Conservation (phyloP, 2,797 vertebrate genomes). For the Phaenicophaeus curvirostris region DNA sequence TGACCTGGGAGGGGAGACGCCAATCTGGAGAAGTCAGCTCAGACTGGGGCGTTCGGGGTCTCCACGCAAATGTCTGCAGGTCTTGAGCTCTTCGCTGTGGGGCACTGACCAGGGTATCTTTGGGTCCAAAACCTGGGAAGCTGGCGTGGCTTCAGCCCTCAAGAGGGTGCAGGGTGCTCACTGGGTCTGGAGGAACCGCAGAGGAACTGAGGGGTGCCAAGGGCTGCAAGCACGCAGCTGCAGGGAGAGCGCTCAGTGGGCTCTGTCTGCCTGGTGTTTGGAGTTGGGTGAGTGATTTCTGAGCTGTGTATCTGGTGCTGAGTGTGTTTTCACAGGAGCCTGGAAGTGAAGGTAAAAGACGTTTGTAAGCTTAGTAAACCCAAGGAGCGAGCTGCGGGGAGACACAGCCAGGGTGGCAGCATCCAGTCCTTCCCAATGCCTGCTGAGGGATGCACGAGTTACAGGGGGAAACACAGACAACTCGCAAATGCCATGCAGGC, state of each 20-base stretch:
- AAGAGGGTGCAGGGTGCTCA: not conserved
- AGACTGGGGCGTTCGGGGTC: fast-evolving
- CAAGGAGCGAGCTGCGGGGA: not conserved
- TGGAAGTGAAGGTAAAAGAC: not conserved
- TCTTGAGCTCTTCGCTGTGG: fast-evolving
- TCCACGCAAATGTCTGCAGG: not conserved
- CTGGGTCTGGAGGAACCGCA: fast-evolving
- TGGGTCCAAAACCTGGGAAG: fast-evolving
- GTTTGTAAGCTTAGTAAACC: fast-evolving
- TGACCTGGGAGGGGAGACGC: not conserved
- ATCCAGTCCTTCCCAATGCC: not conserved
- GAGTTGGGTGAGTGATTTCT: not conserved
- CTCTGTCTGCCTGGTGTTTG: fast-evolving
- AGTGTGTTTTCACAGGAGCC: not conserved
- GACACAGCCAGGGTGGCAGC: fast-evolving
- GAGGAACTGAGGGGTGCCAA: not conserved
- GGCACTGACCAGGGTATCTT: fast-evolving
- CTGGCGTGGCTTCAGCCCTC: not conserved
- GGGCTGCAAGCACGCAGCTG: fast-evolving
- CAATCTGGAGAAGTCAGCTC: not conserved
- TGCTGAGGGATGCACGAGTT: fast-evolving
- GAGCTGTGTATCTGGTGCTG: not conserved
- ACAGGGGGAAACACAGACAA: fast-evolving
- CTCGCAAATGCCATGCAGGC: not conserved
- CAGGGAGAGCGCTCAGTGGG: fast-evolving